A percentile compares a stretch with the other conserved stretches of the same genome.
Conservation (phyloP, 2,888 invertebrate genomes). For the Pristionchus mayeri region DNA sequence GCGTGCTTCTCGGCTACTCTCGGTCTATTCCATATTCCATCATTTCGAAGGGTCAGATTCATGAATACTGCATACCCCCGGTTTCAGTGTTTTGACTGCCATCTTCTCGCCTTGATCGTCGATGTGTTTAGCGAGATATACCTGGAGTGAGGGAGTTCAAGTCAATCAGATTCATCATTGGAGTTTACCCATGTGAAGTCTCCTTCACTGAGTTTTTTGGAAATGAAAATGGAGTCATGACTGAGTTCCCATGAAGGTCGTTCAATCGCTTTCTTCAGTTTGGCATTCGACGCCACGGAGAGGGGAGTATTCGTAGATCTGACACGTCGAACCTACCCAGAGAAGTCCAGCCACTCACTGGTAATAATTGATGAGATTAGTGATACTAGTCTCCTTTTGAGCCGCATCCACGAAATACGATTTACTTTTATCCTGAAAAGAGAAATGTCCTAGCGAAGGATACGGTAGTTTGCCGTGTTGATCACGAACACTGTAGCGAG, state of each 20-base stretch:
- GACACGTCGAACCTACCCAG: not conserved
- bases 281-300: slow-evolving; percentile 53
- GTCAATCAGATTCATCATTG: not conserved
- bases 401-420: slow-evolving; percentile 59
- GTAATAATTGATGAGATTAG: slow-evolving; percentile 66
- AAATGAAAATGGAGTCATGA: slow-evolving; percentile 64
- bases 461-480: too few relatives aligned
- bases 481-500: too few relatives aligned
- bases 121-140: slow-evolving; percentile 61
- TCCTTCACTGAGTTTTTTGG: slow-evolving; percentile 70
- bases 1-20: slow-evolving; percentile 61
- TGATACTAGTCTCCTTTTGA: slow-evolving; percentile 61
- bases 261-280: slow-evolving; percentile 55
- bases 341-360: slow-evolving; percentile 52
- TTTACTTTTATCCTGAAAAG: slow-evolving; percentile 30
- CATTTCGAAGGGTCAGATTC: slow-evolving; percentile 13
- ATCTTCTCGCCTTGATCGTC: slow-evolving; percentile 58
- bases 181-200: slow-evolving; percentile 67
- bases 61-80: slow-evolving; percentile 52
- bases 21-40: not conserved
- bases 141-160: slow-evolving; percentile 32
- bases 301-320: slow-evolving; percentile 60
- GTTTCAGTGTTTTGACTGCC: slow-evolving; percentile 72
- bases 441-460: not conserved
- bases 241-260: slow-evolving; percentile 66